These are phyloP conservation scores for Brachyistius frenatus DNA, from an alignment of 2,113 vertebrate species.

Conservation along the genomic window DNA sequence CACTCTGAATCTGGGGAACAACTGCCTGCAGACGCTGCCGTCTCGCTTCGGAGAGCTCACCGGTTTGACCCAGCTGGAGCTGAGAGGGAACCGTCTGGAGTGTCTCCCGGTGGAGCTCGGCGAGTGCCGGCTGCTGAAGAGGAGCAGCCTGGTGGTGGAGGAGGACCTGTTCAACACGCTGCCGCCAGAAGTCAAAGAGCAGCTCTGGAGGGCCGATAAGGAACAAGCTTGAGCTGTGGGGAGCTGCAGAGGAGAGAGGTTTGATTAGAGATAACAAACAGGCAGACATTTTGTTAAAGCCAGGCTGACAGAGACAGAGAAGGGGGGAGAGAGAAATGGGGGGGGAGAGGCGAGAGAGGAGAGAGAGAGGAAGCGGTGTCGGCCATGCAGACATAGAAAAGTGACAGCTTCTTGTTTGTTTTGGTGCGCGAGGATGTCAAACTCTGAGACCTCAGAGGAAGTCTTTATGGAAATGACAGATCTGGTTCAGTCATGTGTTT, in stretches of 20 bases:
- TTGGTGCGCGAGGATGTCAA: slow-evolving; percentile 5
- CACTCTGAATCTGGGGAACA: slow-evolving; percentile 95
- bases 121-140: slow-evolving; percentile 92
- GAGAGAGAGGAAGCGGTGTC: slow-evolving; percentile 11
- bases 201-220: slow-evolving; percentile 94
- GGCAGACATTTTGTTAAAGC: slow-evolving; percentile 5
- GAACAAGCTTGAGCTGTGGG: slow-evolving; percentile 88
- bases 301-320: background rate
- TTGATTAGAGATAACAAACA: slow-evolving; percentile 1
- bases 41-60: slow-evolving; percentile 94
- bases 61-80: slow-evolving; percentile 93
- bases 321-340: background rate
- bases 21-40: slow-evolving; percentile 91
- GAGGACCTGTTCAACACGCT: slow-evolving; percentile 96
- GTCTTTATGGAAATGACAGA: background rate
- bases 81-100: slow-evolving; percentile 94
- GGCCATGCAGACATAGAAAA: slow-evolving; percentile 5
- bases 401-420: background rate
- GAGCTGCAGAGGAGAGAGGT: background rate
- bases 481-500: slow-evolving; percentile 23
- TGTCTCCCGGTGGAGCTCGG: slow-evolving; percentile 96
- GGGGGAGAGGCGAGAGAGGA: no score
- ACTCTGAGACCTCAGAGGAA: background rate
- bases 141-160: slow-evolving; percentile 93
- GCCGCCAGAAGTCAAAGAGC: slow-evolving; percentile 94